Conservation (phyloP, 2,113 vertebrate genomes). For the Cryptomyrus ogoouensis region DNA sequence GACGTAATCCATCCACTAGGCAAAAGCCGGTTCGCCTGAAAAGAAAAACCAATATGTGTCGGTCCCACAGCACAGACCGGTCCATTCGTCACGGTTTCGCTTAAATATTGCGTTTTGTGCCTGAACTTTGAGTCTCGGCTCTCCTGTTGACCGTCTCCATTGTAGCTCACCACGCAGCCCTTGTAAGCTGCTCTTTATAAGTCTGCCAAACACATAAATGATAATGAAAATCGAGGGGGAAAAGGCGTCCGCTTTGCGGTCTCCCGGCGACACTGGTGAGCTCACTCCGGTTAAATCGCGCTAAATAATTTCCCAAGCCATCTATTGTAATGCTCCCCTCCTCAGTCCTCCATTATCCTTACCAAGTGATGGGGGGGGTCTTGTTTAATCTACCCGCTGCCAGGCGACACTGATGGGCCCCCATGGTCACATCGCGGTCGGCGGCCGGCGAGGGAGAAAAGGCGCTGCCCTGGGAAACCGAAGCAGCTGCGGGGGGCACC, state of each 20-base stretch:
- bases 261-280: conserved; percentile 6
- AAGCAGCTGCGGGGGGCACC: neutral
- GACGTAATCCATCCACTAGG: neutral
- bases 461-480: neutral
- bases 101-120: conserved; percentile 3
- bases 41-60: conserved; percentile 6
- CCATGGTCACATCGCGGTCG: neutral
- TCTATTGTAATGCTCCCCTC: neutral
- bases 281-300: neutral
- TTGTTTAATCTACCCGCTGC: conserved; percentile 16
- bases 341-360: neutral
- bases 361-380: neutral
- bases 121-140: neutral
- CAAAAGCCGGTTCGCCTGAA: neutral
- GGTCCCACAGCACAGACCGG: neutral
- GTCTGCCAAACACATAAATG: conserved; percentile 7
- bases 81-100: neutral
- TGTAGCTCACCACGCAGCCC: neutral
- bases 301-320: conserved; percentile 9
- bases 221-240: neutral
- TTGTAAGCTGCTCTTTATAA: conserved; percentile 8
- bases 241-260: neutral
- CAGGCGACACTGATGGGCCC: conserved; percentile 1
- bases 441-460: neutral
- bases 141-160: conserved; percentile 11